Percentiles rank a stretch among this genome's conserved stretches.
Conservation (phyloP, 2,888 invertebrate species). For the Stratiomys singularior region DNA sequence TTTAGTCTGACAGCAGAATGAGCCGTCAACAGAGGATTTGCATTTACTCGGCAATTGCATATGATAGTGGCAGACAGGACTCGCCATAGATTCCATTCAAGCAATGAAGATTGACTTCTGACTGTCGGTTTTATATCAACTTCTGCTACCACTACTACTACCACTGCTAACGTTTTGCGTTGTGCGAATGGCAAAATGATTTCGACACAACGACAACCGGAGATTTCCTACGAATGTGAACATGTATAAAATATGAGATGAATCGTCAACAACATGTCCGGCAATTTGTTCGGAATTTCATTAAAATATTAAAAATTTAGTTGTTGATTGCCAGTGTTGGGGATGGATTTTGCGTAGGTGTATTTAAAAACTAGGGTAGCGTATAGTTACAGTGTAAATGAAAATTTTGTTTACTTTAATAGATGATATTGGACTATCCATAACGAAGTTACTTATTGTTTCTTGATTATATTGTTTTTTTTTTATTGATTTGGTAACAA, state of each 20-base stretch:
- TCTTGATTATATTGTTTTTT: too few species aligned
- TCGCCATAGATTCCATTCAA: background rate
- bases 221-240: background rate
- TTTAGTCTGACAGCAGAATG: conserved; percentile 24
- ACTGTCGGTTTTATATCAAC: background rate
- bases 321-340: background rate
- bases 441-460: too few species aligned
- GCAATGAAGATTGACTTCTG: background rate
- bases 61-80: background rate
- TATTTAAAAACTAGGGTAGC: too few species aligned
- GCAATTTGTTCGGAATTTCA: conserved; percentile 29
- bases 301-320: conserved; percentile 30
- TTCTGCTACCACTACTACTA: background rate
- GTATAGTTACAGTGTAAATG: too few species aligned
- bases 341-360: too few species aligned
- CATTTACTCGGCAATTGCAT: conserved; percentile 14
- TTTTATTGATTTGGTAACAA: too few species aligned
- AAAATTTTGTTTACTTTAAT: too few species aligned
- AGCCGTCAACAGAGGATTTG: background rate
- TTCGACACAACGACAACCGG: background rate
- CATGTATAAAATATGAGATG: conserved; percentile 20
- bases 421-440: too few species aligned
- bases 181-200: too few species aligned
- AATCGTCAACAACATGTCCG: conserved; percentile 21
- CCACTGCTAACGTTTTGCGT: background rate